Evolutionary conservation across 1,140 invertebrate species (phyloP).

Genomic region (Temnothorax curvispinosus): DNA sequence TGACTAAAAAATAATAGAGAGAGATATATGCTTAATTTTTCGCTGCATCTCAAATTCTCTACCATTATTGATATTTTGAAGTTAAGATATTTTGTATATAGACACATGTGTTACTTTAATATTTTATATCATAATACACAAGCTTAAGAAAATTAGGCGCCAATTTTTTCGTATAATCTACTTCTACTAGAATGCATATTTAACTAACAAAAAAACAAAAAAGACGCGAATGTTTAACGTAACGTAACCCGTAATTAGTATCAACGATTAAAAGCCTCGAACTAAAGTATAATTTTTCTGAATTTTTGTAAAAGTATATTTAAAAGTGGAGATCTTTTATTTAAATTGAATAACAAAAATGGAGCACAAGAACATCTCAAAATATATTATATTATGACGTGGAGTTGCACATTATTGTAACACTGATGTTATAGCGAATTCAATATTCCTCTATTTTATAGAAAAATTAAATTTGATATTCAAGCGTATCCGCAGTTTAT

Average conservation of each 20-base stretch:
- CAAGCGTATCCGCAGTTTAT: background rate
- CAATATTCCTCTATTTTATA: background rate
- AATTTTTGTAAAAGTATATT: background rate
- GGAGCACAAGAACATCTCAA: background rate
- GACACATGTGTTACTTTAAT: background rate
- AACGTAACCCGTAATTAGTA: background rate
- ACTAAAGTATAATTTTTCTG: background rate
- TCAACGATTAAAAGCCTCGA: background rate
- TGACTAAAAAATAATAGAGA: background rate
- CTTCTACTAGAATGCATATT: background rate
- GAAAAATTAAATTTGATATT: background rate
- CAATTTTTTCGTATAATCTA: background rate
- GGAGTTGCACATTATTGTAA: background rate
- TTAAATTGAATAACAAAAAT: conserved; percentile 16
- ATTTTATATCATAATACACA: background rate
- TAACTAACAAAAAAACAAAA: background rate
- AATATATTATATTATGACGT: background rate
- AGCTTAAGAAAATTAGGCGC: background rate
- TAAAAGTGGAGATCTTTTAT: background rate
- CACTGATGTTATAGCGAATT: too few relatives aligned
- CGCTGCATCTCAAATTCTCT: background rate
- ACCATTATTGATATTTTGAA: background rate
- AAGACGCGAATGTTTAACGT: background rate
- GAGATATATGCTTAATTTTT: background rate
- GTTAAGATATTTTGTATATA: background rate